phyloP scores from a whole-genome alignment of 2,113 vertebrate genomes.

The Rhombomys opimus region DNA sequence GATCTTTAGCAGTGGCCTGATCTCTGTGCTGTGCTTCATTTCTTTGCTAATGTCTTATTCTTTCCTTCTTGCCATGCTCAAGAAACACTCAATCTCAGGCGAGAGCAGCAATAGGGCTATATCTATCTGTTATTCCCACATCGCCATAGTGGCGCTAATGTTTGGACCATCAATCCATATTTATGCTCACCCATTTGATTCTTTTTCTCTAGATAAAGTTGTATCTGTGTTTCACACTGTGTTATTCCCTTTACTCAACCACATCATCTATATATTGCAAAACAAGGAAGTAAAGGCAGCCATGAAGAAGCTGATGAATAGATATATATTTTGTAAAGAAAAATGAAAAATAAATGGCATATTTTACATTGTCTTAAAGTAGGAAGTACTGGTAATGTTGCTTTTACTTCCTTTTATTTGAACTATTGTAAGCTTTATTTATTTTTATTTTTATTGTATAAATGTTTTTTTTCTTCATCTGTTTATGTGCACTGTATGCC shows the following conservation, averaged over 20 bases:
- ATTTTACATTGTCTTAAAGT: not conserved
- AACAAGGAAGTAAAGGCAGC: conserved; percentile 82
- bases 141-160: conserved; percentile 82
- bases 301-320: conserved; percentile 76
- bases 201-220: conserved; percentile 81
- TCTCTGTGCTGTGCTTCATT: conserved; percentile 82
- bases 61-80: conserved; percentile 78
- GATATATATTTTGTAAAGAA: conserved; percentile 63
- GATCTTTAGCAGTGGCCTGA: conserved; percentile 83
- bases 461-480: not conserved
- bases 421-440: not conserved
- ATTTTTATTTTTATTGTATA: not conserved
- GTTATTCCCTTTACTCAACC: conserved; percentile 83
- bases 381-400: not conserved
- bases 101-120: conserved; percentile 73
- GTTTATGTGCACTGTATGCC: not conserved
- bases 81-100: conserved; percentile 70
- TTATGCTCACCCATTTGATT: conserved; percentile 80
- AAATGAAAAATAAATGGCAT: conserved; percentile 44
- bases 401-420: conserved; percentile 4
- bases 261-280: conserved; percentile 81
- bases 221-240: conserved; percentile 84
- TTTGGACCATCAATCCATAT: conserved; percentile 83
- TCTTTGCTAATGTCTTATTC: conserved; percentile 79
- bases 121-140: conserved; percentile 82